These are phyloP conservation scores for Trachelus tabidus DNA, from an alignment of 2,888 invertebrate genomes.

Conservation along the genomic window DNA sequence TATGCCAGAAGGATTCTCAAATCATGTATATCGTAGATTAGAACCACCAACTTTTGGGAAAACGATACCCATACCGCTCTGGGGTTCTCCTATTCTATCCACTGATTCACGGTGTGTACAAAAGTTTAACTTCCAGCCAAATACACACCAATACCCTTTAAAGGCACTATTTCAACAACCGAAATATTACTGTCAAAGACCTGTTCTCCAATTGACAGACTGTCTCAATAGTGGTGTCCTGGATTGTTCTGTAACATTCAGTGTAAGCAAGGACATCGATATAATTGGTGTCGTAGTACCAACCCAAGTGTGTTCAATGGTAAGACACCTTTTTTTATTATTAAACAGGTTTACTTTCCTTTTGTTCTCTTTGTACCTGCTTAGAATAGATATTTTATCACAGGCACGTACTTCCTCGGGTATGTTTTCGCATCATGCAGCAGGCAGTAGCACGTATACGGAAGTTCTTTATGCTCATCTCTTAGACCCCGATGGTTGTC, in stretches of 20 bases:
- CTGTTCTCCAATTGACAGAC: constrained; percentile 76
- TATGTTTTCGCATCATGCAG: constrained; percentile 13
- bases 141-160: neutral
- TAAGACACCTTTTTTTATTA: neutral
- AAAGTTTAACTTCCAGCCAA: neutral
- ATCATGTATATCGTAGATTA: constrained; percentile 41
- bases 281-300: constrained; percentile 82
- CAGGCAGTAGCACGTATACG: constrained; percentile 69
- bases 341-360: neutral
- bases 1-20: constrained; percentile 81
- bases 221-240: constrained; percentile 81
- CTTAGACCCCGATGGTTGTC: constrained; percentile 81
- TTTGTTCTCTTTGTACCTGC: neutral
- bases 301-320: constrained; percentile 70
- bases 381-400: neutral
- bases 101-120: neutral
- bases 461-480: constrained; percentile 86
- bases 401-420: neutral
- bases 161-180: constrained; percentile 29
- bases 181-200: constrained; percentile 78
- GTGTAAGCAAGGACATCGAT: constrained; percentile 84
- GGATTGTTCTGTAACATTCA: constrained; percentile 83
- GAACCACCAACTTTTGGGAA: constrained; percentile 17
- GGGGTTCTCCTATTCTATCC: neutral
- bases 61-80: neutral